These are phyloP conservation scores for Pomatorhinus ruficollis DNA, from an alignment of 2,113 vertebrate species.

Conservation along the genomic window DNA sequence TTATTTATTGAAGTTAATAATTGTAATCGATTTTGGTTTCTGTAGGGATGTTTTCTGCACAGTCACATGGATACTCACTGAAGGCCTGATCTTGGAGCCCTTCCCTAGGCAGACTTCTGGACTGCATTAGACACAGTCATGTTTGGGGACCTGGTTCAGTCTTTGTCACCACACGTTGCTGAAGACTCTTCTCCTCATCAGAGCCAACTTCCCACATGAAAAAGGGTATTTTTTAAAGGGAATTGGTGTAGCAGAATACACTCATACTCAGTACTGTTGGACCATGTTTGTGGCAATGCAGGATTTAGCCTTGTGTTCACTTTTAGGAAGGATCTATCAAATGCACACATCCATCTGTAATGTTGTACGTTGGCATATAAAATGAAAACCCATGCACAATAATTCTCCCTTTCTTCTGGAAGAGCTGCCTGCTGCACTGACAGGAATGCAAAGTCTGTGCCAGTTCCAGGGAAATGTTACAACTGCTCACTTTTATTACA, in stretches of 20 bases:
- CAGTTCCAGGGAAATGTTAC: not conserved
- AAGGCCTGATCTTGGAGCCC: not conserved
- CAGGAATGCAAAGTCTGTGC: not conserved
- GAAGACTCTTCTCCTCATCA: not conserved
- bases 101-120: not conserved
- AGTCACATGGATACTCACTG: accelerated
- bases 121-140: not conserved
- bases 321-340: not conserved
- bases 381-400: not conserved
- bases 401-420: not conserved
- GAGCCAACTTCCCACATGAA: not conserved
- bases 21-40: not conserved
- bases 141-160: not conserved
- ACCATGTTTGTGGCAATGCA: accelerated
- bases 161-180: not conserved
- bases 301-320: not conserved
- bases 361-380: not conserved
- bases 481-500: not conserved
- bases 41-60: not conserved
- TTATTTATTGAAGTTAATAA: not conserved
- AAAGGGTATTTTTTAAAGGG: not conserved
- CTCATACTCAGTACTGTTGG: accelerated
- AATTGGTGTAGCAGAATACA: not conserved
- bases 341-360: not conserved
- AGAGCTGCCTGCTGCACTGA: not conserved